These are phyloP conservation scores for Chiloscyllium punctatum DNA, from an alignment of 2,797 vertebrate genomes.

Conservation along the genomic window DNA sequence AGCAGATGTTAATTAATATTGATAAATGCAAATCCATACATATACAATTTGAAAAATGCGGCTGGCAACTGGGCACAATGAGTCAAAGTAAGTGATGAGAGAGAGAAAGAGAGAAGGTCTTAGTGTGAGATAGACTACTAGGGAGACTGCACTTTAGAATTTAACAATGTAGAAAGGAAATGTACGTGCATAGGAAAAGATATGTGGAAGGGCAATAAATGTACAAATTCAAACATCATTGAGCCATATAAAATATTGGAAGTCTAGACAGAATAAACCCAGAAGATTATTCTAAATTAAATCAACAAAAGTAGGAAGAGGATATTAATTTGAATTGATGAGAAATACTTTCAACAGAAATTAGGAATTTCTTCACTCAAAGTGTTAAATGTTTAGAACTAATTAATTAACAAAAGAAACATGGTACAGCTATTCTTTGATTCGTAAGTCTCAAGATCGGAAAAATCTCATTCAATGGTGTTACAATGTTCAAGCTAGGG, in stretches of 20 bases:
- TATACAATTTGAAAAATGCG: not conserved
- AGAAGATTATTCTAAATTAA: not conserved
- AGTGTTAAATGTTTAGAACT: not conserved
- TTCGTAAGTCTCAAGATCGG: not conserved
- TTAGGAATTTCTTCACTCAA: not conserved
- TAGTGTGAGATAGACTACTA: not conserved
- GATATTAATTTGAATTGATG: not conserved
- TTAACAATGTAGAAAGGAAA: not conserved
- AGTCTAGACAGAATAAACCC: not conserved
- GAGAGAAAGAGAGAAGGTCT: not conserved
- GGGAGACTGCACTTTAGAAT: not conserved
- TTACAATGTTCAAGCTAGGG: not conserved
- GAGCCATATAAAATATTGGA: not conserved
- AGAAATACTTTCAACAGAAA: not conserved
- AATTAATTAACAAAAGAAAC: not conserved
- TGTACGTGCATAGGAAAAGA: not conserved
- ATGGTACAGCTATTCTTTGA: not conserved
- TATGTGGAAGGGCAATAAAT: not conserved
- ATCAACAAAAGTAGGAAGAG: not conserved
- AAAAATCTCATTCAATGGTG: not conserved
- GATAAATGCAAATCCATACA: not conserved
- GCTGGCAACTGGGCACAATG: not conserved
- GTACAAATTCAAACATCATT: not conserved
- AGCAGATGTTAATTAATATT: not conserved
- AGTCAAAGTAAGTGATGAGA: not conserved